Conservation (phyloP, 2,113 vertebrate genomes). For the Marmota monax region DNA sequence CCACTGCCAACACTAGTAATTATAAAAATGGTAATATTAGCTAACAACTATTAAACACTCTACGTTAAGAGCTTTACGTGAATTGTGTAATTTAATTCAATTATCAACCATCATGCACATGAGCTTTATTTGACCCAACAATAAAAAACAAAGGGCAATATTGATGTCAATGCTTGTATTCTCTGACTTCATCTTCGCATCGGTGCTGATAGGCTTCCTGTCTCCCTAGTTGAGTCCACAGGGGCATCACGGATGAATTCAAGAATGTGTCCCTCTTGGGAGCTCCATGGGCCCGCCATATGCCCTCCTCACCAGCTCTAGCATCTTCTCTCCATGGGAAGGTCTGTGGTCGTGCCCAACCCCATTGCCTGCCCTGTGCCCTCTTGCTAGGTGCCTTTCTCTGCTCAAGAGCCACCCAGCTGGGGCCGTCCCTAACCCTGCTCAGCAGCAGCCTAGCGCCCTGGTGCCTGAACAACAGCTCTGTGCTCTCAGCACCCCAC, state of each 20-base stretch:
- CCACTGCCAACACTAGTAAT: background rate
- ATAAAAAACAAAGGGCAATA: background rate
- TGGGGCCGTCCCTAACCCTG: background rate
- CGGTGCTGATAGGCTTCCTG: background rate
- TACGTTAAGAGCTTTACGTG: background rate
- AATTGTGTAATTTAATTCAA: background rate
- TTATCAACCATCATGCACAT: background rate
- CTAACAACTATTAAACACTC: background rate
- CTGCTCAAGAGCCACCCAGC: background rate
- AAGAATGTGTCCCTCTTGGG: background rate
- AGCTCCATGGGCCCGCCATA: fast-evolving
- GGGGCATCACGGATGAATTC: fast-evolving
- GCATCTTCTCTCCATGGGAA: background rate
- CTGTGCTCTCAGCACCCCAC: background rate
- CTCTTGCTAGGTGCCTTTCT: background rate
- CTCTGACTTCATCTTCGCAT: background rate
- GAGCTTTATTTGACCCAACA: background rate
- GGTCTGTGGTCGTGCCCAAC: background rate
- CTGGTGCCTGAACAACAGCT: background rate
- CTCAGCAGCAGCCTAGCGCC: background rate
- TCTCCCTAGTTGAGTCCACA: no score
- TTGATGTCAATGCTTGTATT: fast-evolving
- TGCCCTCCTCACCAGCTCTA: background rate
- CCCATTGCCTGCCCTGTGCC: background rate
- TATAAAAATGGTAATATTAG: background rate